phyloP scores from a whole-genome alignment of 2,113 vertebrate species.

The Neoarius graeffei region DNA sequence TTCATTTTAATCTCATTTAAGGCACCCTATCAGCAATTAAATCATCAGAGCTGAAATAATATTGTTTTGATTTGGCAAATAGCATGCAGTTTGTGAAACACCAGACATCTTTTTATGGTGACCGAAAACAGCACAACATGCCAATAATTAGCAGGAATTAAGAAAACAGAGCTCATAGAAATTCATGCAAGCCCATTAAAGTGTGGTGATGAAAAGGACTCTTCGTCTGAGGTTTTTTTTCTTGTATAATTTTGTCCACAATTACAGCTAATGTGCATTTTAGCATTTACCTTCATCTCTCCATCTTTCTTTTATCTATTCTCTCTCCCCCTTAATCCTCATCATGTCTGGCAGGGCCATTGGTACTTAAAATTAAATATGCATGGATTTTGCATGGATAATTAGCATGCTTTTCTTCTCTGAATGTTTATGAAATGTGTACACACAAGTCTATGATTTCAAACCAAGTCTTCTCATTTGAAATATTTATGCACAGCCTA shows the following conservation, averaged over 20 bases:
- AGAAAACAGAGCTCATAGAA: slow-evolving; percentile 15
- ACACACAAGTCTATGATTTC: slow-evolving; percentile 38
- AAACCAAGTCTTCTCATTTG: slow-evolving; percentile 33
- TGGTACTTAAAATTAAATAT: slow-evolving; percentile 52
- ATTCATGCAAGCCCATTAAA: slow-evolving; percentile 21
- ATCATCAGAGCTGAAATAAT: slow-evolving; percentile 67
- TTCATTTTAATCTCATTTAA: slow-evolving; percentile 72
- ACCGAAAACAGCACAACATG: slow-evolving; percentile 31
- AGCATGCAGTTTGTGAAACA: slow-evolving; percentile 53
- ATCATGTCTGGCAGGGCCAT: slow-evolving; percentile 45
- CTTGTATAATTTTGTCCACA: slow-evolving; percentile 36
- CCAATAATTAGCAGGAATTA: slow-evolving; percentile 42
- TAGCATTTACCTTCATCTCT: slow-evolving; percentile 33
- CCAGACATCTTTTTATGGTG: slow-evolving; percentile 30
- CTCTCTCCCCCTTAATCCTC: slow-evolving; percentile 30
- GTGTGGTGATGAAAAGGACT: neutral
- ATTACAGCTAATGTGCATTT: slow-evolving; percentile 42
- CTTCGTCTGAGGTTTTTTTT: neutral
- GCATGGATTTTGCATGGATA: slow-evolving; percentile 48
- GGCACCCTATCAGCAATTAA: slow-evolving; percentile 66
- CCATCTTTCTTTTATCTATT: slow-evolving; percentile 27
- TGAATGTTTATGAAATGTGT: slow-evolving; percentile 44
- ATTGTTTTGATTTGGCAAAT: slow-evolving; percentile 69
- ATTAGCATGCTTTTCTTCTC: slow-evolving; percentile 51
- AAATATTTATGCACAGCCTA: slow-evolving; percentile 26